Evolutionary conservation across 1,140 invertebrate species (phyloP).

Genomic region (Drosophila setifemur): DNA sequence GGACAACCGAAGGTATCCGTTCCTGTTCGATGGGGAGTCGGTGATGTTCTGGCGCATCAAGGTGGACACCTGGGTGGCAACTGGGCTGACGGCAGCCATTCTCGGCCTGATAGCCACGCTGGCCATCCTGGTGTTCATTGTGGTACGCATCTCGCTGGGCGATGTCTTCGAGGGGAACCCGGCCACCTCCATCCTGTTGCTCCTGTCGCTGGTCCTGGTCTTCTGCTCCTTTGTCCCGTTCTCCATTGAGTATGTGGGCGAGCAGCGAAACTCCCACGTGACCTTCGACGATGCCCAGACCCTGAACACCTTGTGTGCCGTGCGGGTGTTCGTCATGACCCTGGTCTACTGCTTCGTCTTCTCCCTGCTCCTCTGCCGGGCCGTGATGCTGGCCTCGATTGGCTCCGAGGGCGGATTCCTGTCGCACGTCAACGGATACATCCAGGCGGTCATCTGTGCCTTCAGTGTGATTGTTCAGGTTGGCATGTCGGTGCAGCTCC

Average conservation of each 20-base stretch:
- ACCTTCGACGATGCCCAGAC: conserved; percentile 76
- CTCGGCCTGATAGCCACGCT: conserved; percentile 83
- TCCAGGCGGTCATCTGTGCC: conserved; percentile 84
- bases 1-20: conserved; percentile 71
- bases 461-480: conserved; percentile 85
- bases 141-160: conserved; percentile 82
- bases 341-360: conserved; percentile 84
- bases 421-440: conserved; percentile 85
- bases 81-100: conserved; percentile 83
- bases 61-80: conserved; percentile 83
- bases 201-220: conserved; percentile 83
- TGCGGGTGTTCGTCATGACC: conserved; percentile 82
- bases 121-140: conserved; percentile 83
- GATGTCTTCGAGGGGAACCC: conserved; percentile 84
- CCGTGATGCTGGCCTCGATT: conserved; percentile 85
- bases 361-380: conserved; percentile 84
- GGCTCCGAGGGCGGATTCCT: conserved; percentile 85
- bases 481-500: conserved; percentile 83
- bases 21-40: conserved; percentile 75
- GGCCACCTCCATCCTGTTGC: conserved; percentile 81
- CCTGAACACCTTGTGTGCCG: conserved; percentile 72
- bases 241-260: conserved; percentile 82
- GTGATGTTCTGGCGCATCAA: conserved; percentile 82
- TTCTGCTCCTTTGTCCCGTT: conserved; percentile 85
- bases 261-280: conserved; percentile 74